phyloP scores from a whole-genome alignment of 2,113 vertebrate genomes.

The Noturus placidus region DNA sequence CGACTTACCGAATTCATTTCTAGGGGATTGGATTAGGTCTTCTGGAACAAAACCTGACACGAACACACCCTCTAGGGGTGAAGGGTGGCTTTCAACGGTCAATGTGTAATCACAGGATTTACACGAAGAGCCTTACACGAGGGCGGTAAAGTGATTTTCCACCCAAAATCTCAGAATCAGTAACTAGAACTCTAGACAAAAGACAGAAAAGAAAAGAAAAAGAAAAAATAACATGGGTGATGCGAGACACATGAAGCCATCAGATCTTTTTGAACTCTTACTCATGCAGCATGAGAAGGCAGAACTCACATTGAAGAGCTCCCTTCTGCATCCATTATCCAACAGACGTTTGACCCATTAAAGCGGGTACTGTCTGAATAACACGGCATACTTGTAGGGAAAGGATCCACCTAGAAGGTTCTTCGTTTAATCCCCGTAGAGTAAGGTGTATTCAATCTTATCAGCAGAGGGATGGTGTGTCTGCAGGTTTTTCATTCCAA shows the following conservation, averaged over 20 bases:
- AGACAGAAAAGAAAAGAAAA: no score
- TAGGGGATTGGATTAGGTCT: not conserved
- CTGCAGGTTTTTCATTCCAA: not conserved
- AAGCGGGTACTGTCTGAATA: not conserved
- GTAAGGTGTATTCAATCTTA: not conserved
- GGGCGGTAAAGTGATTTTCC: slow-evolving; percentile 5
- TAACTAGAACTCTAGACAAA: slow-evolving; percentile 25
- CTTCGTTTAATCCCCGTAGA: not conserved
- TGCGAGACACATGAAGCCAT: not conserved
- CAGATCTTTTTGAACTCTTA: not conserved
- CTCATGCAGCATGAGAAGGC: not conserved
- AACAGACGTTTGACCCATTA: not conserved
- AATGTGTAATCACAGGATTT: slow-evolving; percentile 3
- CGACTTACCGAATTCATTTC: slow-evolving; percentile 1
- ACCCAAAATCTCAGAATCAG: not conserved
- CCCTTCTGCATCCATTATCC: not conserved
- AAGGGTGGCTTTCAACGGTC: slow-evolving; percentile 14
- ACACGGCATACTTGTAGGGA: not conserved
- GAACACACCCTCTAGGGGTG: slow-evolving; percentile 26
- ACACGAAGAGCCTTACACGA: not conserved
- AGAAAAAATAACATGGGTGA: not conserved
- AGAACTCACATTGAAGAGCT: not conserved
- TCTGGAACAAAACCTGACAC: slow-evolving; percentile 37
- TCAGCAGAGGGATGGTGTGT: not conserved
- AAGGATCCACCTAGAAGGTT: not conserved